Evolutionary conservation across 2,113 vertebrate genomes (phyloP), one percentile per base, ranked within the genome.

Genomic region (Calcarius ornatus): DNA sequence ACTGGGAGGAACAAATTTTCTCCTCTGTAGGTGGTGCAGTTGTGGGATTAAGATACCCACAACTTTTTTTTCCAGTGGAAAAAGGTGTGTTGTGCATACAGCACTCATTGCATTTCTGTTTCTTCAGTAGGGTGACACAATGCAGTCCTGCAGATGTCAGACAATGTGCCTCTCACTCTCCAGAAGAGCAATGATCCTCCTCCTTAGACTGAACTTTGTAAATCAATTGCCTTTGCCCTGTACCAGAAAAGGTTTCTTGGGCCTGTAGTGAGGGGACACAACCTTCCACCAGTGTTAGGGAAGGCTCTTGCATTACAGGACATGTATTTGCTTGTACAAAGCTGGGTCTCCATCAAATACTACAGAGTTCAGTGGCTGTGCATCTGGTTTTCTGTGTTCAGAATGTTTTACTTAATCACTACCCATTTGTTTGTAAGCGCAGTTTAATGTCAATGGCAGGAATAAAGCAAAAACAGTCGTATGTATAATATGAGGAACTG

Each of bases 31-130:
- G 17, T 72, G 14, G 10, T 59, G 12, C 5, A 50, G 42, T 8
- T 77, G 24, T 43, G 35, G 43, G 48, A 60, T 64, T 60, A 84
- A 59, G 18, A 38, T 9, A 63, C 1, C 4, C n/a, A n/a, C n/a
- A n/a, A n/a, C n/a, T n/a, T n/a, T n/a, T n/a, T n/a, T n/a, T n/a
- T n/a, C n/a, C 24, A 17, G 30, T 14, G 15, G 24, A 43, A 73
- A 88, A 88, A 47, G 8, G 10, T 40, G 28, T 42, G 15, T 21
- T 25, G 3, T 33, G 1, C 38, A 12, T 35, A 17, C 2, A 65
- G 21, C 15, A 24, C 5, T 45, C 0, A 0, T 12, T 11, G 24
- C 0, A 0, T 31, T 82, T 86, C 23, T 61, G 3, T 63, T 90
- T 80, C 33, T 64, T 57, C 57, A 16, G 15, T 28, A 31, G 17